phyloP scores from a whole-genome alignment of 1,140 invertebrate genomes.

The Pseudomyrmex cubaensis region DNA sequence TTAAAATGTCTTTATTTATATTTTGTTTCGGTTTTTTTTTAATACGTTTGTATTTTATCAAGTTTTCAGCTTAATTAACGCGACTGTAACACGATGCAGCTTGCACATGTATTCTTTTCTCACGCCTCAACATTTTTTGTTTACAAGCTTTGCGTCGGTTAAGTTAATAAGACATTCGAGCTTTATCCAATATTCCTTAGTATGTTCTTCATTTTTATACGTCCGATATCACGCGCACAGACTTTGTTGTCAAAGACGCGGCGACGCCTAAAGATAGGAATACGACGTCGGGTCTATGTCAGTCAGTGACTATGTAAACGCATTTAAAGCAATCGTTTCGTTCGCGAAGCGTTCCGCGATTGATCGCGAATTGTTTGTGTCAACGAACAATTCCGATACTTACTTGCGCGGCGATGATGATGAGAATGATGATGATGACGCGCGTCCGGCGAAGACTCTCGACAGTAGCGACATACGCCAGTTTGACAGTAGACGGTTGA shows the following conservation, averaged over 20 bases:
- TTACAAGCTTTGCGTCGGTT: not conserved
- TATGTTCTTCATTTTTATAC: not conserved
- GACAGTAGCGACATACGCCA: not conserved
- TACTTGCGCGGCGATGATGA: slow-evolving; percentile 17
- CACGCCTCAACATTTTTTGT: not conserved
- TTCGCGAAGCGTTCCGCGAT: slow-evolving; percentile 22
- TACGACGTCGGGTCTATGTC: slow-evolving; percentile 44
- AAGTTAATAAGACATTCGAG: not conserved
- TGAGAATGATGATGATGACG: slow-evolving; percentile 13
- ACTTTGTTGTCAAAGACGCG: slow-evolving; percentile 34
- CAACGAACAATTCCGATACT: slow-evolving; percentile 6
- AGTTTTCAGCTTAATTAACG: not conserved
- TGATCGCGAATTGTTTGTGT: slow-evolving; percentile 14
- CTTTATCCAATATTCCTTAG: not conserved
- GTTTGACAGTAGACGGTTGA: slow-evolving; percentile 44
- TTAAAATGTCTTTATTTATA: not conserved
- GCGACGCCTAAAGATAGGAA: slow-evolving; percentile 46
- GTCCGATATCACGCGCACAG: not conserved
- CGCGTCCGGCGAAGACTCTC: slow-evolving; percentile 10
- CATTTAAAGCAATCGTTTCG: slow-evolving; percentile 54
- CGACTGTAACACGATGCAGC: not conserved
- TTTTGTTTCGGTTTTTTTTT: not conserved
- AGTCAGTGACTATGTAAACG: slow-evolving; percentile 50
- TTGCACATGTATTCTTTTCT: not conserved
- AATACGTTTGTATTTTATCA: not conserved